Conservation (phyloP, 2,113 vertebrate genomes). For the Amblyornis subalaris region DNA sequence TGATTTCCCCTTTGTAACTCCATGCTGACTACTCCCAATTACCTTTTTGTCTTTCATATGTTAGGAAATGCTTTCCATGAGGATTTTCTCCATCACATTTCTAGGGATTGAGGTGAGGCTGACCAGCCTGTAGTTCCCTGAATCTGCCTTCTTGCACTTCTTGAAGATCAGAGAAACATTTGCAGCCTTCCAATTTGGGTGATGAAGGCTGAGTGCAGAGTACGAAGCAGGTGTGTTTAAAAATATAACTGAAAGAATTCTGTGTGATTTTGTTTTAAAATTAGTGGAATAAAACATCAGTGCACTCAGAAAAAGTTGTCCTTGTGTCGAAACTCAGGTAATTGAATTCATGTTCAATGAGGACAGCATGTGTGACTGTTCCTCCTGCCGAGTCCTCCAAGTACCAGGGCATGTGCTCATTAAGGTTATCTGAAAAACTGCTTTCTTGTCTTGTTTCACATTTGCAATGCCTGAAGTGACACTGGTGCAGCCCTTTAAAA, state of each 20-base stretch:
- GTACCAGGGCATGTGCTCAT: rapidly evolving
- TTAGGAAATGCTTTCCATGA: neutral
- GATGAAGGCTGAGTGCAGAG: neutral
- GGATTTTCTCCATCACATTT: neutral
- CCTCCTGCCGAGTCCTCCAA: neutral
- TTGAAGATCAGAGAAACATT: neutral
- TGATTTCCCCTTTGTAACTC: neutral
- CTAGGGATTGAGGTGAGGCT: neutral
- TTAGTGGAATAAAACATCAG: neutral
- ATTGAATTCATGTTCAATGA: neutral
- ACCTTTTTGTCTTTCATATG: neutral
- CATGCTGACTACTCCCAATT: neutral
- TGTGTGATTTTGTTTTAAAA: neutral
- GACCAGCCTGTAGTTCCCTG: neutral
- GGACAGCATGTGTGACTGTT: neutral
- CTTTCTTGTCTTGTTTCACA: neutral
- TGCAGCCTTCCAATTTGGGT: neutral
- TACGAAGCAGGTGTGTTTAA: neutral
- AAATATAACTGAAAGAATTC: neutral
- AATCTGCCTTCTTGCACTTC: neutral
- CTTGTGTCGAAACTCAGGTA: neutral
- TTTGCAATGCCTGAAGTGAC: neutral
- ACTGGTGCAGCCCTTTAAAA: neutral
- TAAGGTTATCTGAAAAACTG: neutral
- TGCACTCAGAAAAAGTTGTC: neutral